A percentile compares a stretch with the other conserved stretches of the same genome.
phyloP scores from a whole-genome alignment of 2,888 invertebrate genomes.

The Corythucha ciliata region DNA sequence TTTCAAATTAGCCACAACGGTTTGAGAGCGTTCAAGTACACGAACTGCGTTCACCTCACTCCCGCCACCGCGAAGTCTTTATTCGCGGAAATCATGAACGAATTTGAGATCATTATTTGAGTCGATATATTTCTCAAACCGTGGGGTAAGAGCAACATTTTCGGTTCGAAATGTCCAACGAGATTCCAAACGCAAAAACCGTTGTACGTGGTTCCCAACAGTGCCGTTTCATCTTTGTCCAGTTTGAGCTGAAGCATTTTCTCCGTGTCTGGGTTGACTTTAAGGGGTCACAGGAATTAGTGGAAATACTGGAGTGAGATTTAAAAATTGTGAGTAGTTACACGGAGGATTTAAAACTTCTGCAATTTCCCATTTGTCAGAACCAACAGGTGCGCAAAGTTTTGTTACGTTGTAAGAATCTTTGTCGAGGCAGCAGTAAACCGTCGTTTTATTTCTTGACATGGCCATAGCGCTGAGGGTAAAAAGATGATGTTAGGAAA shows the following conservation, averaged over 20 bases:
- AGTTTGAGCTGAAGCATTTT: conserved; percentile 72
- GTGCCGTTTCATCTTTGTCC: conserved; percentile 67
- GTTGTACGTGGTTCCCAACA: conserved; percentile 75
- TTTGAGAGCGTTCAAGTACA: no score
- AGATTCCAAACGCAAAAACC: conserved; percentile 78
- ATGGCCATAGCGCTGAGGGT: conserved; percentile 54
- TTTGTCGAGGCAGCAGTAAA: conserved; percentile 62
- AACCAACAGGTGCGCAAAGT: conserved; percentile 44
- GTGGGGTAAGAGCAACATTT: conserved; percentile 60
- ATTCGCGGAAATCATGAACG: conserved; percentile 82
- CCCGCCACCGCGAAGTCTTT: conserved; percentile 91
- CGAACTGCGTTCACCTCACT: conserved; percentile 73
- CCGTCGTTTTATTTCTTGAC: conserved; percentile 53
- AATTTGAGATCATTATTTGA: conserved; percentile 80
- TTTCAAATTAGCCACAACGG: no score
- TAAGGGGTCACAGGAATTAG: no score
- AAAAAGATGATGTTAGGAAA: conserved; percentile 6
- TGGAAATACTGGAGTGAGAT: no score
- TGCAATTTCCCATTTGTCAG: conserved; percentile 52
- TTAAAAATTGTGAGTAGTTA: conserved; percentile 25
- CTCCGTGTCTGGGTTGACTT: conserved; percentile 61
- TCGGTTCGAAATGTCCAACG: conserved; percentile 44
- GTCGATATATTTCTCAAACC: conserved; percentile 89
- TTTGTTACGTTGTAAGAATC: conserved; percentile 45
- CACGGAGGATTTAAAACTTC: conserved; percentile 52